Evolutionary conservation across 2,888 invertebrate genomes (phyloP), one percentile per base, ranked within the genome.

Genomic region (Mechanitis messenoides): DNA sequence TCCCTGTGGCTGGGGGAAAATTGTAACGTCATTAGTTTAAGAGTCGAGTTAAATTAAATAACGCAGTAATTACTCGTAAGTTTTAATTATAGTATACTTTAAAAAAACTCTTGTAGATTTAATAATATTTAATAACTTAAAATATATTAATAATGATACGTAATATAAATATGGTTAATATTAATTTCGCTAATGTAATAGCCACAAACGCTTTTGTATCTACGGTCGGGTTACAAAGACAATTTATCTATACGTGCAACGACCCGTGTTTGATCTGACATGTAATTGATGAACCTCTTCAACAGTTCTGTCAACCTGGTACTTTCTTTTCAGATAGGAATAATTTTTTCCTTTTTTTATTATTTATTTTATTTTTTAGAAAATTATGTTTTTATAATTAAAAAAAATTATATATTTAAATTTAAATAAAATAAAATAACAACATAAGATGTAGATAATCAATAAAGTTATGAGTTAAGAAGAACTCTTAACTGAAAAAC

Each of bases 221-320:
- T 61, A 60, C 46, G 61, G 12, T 59, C 53, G 56, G 45, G 42
- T 63, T 62, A 60, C 55, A 59, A 60, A 66, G 63, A 69, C 68
- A 68, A 69, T 70, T 65, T 68, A 69, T 69, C 64, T 66, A 56
- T 66, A 60, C 61, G 60, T 53, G 62, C 61, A 68, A 64, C 58
- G 69, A 62, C 62, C 59, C 62, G 75, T 72, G 74, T 75, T 72
- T 75, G 75, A 80, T 79, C 74, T 78, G 76, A 73, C 75, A 68
- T 66, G 69, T 78, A 82, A 84, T 80, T 79, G 80, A 84, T 84
- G 74, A 71, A 72, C 64, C 73, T 77, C 71, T 68, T 72, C 63
- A 66, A 66, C 64, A 71, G 67, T 69, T 69, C 63, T 78, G 71
- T 56, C 68, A 58, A 59, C 69, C 71, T 74, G 72, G 72, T 76